Base-by-base conservation (phyloP, 2,113 vertebrate species). In the Oreochromis spilurus region DNA sequence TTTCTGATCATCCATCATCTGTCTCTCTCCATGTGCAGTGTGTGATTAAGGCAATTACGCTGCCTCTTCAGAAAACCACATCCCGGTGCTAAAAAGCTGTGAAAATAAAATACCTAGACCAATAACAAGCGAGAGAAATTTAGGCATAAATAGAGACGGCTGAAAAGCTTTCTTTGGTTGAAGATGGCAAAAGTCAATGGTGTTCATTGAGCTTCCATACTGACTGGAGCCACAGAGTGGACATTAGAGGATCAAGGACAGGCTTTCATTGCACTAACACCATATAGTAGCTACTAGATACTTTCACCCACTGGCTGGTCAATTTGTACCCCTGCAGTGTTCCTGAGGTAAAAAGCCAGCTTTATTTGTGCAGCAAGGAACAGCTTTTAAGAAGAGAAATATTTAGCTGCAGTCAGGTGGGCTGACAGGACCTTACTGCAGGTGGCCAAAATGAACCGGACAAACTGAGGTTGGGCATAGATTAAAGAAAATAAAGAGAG, bases 11-110 rank as follows among this genome's bases (percentile, higher is more conserved):
- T 50, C 75, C 55, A 16, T 9, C 65, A 21, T 84, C 17, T 31
- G 26, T 45, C 45, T 14, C 45, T 70, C 45, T 50, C 29, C 48
- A 38, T 55, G 48, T 50, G 21, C 17, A 3, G 21, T 78, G 55
- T 81, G 82, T 21, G 14, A 90, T 93, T 93, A 86, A 83, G 60
- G 65, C 72, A 84, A 89, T 95, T 88, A 92, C n/a, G 12, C 83
- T 31, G 48, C 70, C 75, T 86, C 83, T 83, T 92, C 60, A 82
- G 62, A 84, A 83, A 60, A 77, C 48, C 2, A 17, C 57, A 83
- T 38, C 65, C 43, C n/a, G 4, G 34, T 72, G 70, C 43, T n/a
- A 24, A 79, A 84, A 81, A 62, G 34, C 52, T 34, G 21, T 21
- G 4, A 79, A 60, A 65, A 54, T 17, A 40, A 52, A 75, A 60